These are phyloP conservation scores for Serripes groenlandicus DNA, from an alignment of 2,888 invertebrate species.

Conservation along the genomic window DNA sequence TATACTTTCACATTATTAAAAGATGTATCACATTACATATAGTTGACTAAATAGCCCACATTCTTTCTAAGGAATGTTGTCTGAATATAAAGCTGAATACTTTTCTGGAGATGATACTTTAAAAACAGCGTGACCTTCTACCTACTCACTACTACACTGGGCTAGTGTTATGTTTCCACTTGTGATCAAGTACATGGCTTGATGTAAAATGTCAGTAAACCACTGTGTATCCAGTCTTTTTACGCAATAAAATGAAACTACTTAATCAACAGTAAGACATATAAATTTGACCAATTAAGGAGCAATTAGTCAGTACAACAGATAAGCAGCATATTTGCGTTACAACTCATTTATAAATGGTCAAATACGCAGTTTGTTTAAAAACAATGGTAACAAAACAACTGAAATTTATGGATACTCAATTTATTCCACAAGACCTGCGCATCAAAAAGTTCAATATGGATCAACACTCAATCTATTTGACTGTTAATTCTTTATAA, in stretches of 20 bases:
- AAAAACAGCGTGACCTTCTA: conserved; percentile 40
- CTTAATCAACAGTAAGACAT: background rate
- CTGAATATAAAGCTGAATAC: conserved; percentile 48
- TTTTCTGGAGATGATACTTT: conserved; percentile 44
- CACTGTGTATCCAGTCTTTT: background rate
- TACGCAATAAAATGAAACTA: conserved; percentile 1
- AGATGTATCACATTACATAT: background rate
- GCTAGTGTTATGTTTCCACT: background rate
- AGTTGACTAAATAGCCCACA: conserved; percentile 11
- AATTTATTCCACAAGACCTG: too few relatives aligned
- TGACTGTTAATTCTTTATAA: too few relatives aligned
- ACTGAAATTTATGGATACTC: too few relatives aligned
- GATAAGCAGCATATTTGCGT: too few relatives aligned
- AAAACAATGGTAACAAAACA: too few relatives aligned
- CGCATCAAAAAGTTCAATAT: too few relatives aligned
- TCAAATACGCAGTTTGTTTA: too few relatives aligned
- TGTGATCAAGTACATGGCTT: conserved; percentile 10
- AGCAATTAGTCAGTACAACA: too few relatives aligned
- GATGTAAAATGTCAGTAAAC: background rate
- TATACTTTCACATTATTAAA: background rate
- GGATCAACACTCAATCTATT: too few relatives aligned
- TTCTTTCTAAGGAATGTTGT: conserved; percentile 48
- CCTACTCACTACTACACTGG: conserved; percentile 27
- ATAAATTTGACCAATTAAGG: conserved; percentile 46
- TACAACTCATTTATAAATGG: too few relatives aligned